Evolutionary conservation across 2,113 vertebrate genomes (phyloP).

Genomic region (Raja brachyura): DNA sequence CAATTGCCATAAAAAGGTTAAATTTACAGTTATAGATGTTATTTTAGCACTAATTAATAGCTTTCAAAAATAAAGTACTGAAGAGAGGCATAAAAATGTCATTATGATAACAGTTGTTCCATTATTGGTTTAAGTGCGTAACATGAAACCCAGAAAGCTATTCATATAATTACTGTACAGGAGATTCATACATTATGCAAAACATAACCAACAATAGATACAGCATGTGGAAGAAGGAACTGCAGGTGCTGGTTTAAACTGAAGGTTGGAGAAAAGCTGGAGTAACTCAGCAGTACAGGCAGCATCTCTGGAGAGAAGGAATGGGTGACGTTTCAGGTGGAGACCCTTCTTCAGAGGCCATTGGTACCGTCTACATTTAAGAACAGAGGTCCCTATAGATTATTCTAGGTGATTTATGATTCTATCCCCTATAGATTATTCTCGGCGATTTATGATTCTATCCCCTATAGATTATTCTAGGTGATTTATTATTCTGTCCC

Average conservation of each 20-base stretch:
- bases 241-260: too few relatives aligned
- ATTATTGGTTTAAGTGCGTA: conserved; percentile 26
- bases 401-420: neutral
- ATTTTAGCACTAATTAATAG: neutral
- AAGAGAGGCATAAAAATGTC: conserved; percentile 14
- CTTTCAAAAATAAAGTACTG: neutral
- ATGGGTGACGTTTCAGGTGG: too few relatives aligned
- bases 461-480: neutral
- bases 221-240: neutral
- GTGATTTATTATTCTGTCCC: neutral
- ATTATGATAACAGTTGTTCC: neutral
- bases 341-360: neutral
- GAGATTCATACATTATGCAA: conserved; percentile 30
- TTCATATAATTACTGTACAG: conserved; percentile 1
- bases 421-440: neutral
- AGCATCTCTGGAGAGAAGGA: too few relatives aligned
- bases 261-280: too few relatives aligned
- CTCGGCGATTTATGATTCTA: neutral
- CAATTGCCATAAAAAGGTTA: neutral
- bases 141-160: conserved; percentile 8
- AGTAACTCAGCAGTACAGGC: too few relatives aligned
- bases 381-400: neutral
- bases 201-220: neutral
- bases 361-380: neutral
- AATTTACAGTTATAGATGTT: conserved; percentile 1